Conservation (phyloP, 2,113 vertebrate species). For the Nesoenas mayeri region DNA sequence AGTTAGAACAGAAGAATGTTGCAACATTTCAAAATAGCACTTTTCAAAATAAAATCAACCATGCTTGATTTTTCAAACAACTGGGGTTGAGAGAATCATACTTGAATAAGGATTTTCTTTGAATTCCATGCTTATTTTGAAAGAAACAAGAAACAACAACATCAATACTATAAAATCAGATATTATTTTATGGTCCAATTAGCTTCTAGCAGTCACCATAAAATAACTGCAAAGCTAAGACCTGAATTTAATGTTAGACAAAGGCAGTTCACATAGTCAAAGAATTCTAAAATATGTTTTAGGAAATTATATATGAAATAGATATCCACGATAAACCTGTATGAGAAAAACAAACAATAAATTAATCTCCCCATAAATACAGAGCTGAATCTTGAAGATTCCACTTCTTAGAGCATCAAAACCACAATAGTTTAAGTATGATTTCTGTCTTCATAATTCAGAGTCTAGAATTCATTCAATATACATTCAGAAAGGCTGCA, state of each 20-base stretch:
- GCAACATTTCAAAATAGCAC: not conserved
- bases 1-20: slow-evolving; percentile 64
- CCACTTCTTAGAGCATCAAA: not conserved
- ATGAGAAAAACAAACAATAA: not conserved
- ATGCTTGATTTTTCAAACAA: not conserved
- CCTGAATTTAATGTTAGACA: not conserved
- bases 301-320: not conserved
- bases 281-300: not conserved
- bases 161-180: not conserved
- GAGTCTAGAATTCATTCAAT: not conserved
- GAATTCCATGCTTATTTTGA: not conserved
- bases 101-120: not conserved
- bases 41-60: not conserved
- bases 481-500: not conserved
- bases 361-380: not conserved
- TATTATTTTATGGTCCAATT: not conserved
- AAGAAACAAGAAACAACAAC: not conserved
- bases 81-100: not conserved
- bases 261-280: not conserved
- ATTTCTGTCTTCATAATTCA: not conserved
- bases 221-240: not conserved
- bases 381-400: not conserved
- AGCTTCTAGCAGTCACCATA: not conserved
- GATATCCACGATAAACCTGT: not conserved
- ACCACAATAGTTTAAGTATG: not conserved